Conservation (phyloP, 2,113 vertebrate species). For the Amia ocellicauda region DNA sequence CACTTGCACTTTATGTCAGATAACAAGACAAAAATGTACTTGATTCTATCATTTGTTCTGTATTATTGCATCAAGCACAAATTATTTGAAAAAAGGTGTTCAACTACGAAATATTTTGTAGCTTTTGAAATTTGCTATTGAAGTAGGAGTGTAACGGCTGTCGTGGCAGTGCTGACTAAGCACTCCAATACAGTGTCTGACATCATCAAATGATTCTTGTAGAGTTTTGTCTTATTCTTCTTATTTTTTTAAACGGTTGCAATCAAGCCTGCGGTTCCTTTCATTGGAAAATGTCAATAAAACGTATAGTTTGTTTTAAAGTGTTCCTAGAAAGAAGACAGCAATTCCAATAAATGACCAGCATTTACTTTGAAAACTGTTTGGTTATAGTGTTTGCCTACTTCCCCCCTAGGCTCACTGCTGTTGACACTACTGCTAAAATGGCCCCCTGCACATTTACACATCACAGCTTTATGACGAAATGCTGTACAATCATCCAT, state of each 20-base stretch:
- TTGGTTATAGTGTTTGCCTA: conserved; percentile 60
- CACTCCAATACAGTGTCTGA: conserved; percentile 6
- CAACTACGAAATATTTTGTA: too few species aligned
- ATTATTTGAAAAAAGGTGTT: too few species aligned
- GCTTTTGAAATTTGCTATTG: too few species aligned
- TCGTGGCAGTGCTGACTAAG: conserved; percentile 22
- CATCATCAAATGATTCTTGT: conserved; percentile 8
- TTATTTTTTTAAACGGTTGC: conserved; percentile 14
- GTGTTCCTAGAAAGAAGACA: conserved; percentile 53
- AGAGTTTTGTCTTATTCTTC: conserved; percentile 6
- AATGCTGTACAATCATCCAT: conserved; percentile 59
- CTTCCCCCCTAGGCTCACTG: conserved; percentile 43
- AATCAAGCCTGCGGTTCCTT: conserved; percentile 13
- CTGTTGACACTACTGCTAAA: conserved; percentile 66
- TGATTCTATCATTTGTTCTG: too few species aligned
- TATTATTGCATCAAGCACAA: too few species aligned
- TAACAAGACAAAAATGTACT: too few species aligned
- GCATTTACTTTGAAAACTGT: conserved; percentile 35
- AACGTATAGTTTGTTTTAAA: conserved; percentile 37
- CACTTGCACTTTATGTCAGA: too few species aligned
- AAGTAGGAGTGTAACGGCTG: not conserved
- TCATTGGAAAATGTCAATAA: conserved; percentile 28
- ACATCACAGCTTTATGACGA: conserved; percentile 63
- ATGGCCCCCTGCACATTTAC: conserved; percentile 56
- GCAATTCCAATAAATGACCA: conserved; percentile 46